Percentiles rank a stretch among this genome's conserved stretches.
These are phyloP conservation scores for Ophion ellenae DNA, from an alignment of 2,888 invertebrate genomes.

Conservation along the genomic window DNA sequence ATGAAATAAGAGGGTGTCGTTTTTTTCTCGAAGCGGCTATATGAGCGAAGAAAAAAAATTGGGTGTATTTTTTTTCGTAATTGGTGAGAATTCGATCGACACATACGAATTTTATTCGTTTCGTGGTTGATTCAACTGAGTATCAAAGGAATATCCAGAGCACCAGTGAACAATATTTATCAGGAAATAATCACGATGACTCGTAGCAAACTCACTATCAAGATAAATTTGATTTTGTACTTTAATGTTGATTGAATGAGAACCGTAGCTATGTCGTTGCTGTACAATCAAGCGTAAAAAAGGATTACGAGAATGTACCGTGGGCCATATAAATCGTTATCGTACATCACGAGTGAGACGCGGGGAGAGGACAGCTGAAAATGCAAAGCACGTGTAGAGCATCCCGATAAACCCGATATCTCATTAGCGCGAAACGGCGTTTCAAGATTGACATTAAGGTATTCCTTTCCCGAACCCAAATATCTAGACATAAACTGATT, in stretches of 20 bases:
- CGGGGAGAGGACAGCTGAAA: background rate
- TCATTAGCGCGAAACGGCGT: conserved; percentile 30
- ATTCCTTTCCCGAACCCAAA: too few species aligned
- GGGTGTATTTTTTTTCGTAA: background rate
- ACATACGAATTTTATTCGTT: background rate
- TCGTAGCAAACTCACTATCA: background rate
- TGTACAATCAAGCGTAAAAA: background rate
- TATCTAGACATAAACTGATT: too few species aligned
- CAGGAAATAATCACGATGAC: background rate
- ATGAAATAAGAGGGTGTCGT: background rate
- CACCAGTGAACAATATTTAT: background rate
- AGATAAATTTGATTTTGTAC: background rate
- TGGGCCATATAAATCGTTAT: conserved; percentile 25
- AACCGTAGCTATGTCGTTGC: background rate
- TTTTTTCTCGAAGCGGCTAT: background rate
- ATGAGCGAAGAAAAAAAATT: background rate
- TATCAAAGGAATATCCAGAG: background rate
- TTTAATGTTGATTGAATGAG: background rate
- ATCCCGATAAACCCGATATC: conserved; percentile 20
- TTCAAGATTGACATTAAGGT: conserved; percentile 9
- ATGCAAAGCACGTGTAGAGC: background rate
- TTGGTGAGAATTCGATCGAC: background rate
- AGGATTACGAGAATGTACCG: background rate
- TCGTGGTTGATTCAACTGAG: background rate
- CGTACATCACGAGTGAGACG: conserved; percentile 9